Evolutionary conservation across 2,888 invertebrate species (phyloP), one percentile per base, ranked within the genome.

Genomic region (Melanostoma mellinum): DNA sequence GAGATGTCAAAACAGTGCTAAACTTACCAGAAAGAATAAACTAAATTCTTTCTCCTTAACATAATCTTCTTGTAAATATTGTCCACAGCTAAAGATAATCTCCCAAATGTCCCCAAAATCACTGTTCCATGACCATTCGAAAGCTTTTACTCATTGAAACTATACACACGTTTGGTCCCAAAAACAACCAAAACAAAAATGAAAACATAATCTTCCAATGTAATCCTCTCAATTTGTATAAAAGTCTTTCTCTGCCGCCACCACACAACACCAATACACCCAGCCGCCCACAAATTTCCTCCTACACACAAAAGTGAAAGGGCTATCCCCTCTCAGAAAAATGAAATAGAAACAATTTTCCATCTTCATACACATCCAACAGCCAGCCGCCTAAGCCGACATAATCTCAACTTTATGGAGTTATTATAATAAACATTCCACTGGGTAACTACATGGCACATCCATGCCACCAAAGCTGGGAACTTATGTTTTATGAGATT

Each of bases 331-430:
- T 42, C 6, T 33, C 3, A 20, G 5, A 56, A 67, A 71, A 67
- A 56, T 74, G 36, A 84, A 79, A 74, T 67, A 79, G 74, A 79
- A 79, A 79, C 74, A 74, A 65, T 79, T 79, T 55, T 50, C 58
- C 68, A 46, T 42, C 72, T 79, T 71, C 67, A 65, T 55, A 36
- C 55, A 63, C 48, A 46, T 74, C 50, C 44, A 63, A 56, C 52
- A 46, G 42, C 36, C 52, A 63, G 38, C 52, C 50, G 38, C 58
- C 50, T 79, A 84, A 84, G 74, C 79, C 55, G 84, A 75, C 75
- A 71, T 84, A 79, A 84, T 84, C 79, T 71, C 74, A 67, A 67
- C 74, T 79, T 84, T 84, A 84, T 84, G 74, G 71, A 71, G 69
- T 79, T 84, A 79, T 84, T 84, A 72, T 56, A 53, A 73, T 52